Percentiles rank a stretch among this genome's conserved stretches.
Evolutionary conservation across 2,113 vertebrate species (phyloP).

Genomic region (Capra hircus): DNA sequence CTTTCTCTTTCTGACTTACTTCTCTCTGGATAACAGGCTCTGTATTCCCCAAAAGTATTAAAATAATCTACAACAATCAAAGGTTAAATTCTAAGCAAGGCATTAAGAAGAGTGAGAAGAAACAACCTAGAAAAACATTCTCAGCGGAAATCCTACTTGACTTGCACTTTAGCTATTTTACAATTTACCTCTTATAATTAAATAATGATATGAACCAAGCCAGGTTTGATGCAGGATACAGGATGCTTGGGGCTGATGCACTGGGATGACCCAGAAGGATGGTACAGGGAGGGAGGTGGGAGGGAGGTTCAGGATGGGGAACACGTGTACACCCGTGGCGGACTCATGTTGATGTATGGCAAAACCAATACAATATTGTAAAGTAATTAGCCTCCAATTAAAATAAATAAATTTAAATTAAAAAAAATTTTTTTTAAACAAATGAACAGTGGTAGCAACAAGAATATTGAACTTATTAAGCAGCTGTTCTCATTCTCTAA

Average conservation of each 20-base stretch:
- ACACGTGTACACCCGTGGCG: fast-evolving
- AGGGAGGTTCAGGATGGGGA: too few species aligned
- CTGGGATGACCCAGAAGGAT: too few species aligned
- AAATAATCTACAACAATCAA: background rate
- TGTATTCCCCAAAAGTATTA: background rate
- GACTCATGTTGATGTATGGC: too few species aligned
- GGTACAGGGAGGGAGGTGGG: too few species aligned
- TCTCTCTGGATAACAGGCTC: background rate
- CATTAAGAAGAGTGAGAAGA: background rate
- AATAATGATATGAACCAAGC: background rate
- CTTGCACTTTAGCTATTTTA: background rate
- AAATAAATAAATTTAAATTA: too few species aligned
- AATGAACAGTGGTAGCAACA: background rate
- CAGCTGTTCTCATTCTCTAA: background rate
- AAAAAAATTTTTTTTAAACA: background rate
- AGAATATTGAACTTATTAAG: background rate
- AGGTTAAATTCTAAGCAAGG: background rate
- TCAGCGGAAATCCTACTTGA: background rate
- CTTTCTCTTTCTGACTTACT: background rate
- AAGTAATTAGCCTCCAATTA: too few species aligned
- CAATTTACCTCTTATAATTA: background rate
- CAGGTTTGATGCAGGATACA: too few species aligned
- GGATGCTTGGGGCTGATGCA: too few species aligned
- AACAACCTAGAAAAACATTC: background rate
- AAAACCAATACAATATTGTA: too few species aligned